phyloP scores from a whole-genome alignment of 2,888 invertebrate genomes.

The Heliconius erato region DNA sequence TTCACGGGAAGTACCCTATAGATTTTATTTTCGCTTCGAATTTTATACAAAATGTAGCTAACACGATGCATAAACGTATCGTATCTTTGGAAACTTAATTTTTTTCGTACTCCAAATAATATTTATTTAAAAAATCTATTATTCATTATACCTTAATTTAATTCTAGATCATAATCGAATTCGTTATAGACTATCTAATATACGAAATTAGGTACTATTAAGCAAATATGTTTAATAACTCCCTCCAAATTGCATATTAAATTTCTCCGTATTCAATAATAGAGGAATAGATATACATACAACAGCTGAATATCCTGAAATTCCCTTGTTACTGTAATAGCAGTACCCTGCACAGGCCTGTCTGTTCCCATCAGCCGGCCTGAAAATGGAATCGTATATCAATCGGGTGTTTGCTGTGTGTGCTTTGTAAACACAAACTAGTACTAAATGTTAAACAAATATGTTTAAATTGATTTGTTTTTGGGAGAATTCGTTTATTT shows the following conservation, averaged over 20 bases:
- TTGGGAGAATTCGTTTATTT: not conserved
- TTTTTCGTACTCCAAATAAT: too few species aligned
- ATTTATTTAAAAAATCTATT: too few species aligned
- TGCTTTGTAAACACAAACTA: conserved; percentile 3
- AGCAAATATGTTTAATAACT: conserved; percentile 1
- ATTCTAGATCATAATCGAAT: too few species aligned
- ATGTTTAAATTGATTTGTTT: conserved; percentile 1
- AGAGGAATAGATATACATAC: not conserved
- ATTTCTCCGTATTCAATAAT: not conserved
- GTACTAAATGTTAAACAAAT: conserved; percentile 6
- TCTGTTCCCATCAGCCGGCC: conserved; percentile 12
- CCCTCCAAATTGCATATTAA: not conserved
- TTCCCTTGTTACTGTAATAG: conserved; percentile 25
- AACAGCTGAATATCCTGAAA: conserved; percentile 7
- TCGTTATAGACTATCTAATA: too few species aligned
- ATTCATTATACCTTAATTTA: too few species aligned
- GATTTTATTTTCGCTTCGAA: too few species aligned
- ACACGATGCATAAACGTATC: too few species aligned
- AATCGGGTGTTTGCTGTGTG: conserved; percentile 8
- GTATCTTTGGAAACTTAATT: too few species aligned
- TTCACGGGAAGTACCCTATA: too few species aligned
- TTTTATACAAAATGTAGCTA: too few species aligned
- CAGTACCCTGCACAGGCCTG: conserved; percentile 30
- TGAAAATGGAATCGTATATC: conserved; percentile 37
- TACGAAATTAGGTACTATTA: not conserved